Conservation (phyloP, 2,797 vertebrate species). For the Aphelocoma californica region DNA sequence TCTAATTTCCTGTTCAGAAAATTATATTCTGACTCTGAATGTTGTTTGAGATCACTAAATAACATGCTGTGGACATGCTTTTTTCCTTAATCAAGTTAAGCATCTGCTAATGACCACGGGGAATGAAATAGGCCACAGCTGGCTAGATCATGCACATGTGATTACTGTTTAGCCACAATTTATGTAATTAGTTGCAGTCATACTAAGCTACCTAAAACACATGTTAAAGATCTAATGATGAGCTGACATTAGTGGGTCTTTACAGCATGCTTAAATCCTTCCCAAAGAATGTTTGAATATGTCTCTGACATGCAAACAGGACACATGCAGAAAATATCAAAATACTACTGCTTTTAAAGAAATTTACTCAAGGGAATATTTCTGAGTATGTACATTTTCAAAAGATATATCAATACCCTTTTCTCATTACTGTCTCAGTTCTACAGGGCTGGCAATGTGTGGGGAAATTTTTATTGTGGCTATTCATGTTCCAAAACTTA, state of each 20-base stretch:
- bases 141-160: conserved; percentile 3
- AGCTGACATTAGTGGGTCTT: conserved; percentile 8
- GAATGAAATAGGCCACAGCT: conserved; percentile 12
- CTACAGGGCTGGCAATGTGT: not conserved
- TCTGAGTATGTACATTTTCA: not conserved
- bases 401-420: not conserved
- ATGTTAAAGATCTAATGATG: conserved; percentile 45
- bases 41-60: not conserved
- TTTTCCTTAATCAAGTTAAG: conserved; percentile 1
- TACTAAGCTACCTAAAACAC: conserved; percentile 43
- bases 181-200: not conserved
- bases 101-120: not conserved
- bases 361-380: conserved; percentile 18
- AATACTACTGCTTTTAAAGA: conserved; percentile 41
- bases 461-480: not conserved
- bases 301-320: not conserved
- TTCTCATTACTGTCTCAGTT: not conserved
- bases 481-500: not conserved
- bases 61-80: not conserved
- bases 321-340: conserved; percentile 6
- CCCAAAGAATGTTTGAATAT: not conserved
- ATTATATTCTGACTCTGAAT: not conserved
- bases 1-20: not conserved
- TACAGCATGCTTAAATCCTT: not conserved
- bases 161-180: conserved; percentile 29